phyloP scores from a whole-genome alignment of 2,888 invertebrate genomes.

The Caradrina kadenii region DNA sequence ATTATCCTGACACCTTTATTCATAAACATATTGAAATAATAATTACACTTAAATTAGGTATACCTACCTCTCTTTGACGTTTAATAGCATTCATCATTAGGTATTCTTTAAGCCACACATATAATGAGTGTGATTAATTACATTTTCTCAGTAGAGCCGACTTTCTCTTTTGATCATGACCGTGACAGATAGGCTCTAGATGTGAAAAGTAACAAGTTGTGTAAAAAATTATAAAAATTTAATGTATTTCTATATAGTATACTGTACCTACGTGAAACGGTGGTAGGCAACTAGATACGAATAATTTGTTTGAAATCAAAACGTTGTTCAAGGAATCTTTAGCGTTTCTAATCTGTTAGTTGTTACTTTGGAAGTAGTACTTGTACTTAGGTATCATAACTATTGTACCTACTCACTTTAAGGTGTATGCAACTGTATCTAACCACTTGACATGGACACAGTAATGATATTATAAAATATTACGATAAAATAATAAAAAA shows the following conservation, averaged over 20 bases:
- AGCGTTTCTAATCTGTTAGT: slow-evolving; percentile 42
- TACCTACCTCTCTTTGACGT: neutral
- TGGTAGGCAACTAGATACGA: slow-evolving; percentile 9
- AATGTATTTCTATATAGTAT: neutral
- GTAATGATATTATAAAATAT: neutral
- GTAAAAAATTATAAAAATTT: no score
- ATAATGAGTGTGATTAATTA: slow-evolving; percentile 24
- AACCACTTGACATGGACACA: slow-evolving; percentile 6
- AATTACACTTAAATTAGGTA: neutral
- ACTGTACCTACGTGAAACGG: slow-evolving; percentile 5
- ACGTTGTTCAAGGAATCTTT: slow-evolving; percentile 53
- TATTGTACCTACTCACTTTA: neutral
- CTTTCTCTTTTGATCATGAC: slow-evolving; percentile 26
- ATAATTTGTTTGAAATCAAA: slow-evolving; percentile 47
- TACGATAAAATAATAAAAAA: neutral
- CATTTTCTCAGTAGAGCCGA: slow-evolving; percentile 3
- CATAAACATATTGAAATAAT: neutral
- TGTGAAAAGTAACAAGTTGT: neutral
- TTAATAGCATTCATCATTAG: slow-evolving; percentile 22
- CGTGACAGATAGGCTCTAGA: neutral
- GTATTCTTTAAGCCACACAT: neutral
- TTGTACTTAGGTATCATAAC: slow-evolving; percentile 8
- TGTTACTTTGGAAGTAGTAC: neutral
- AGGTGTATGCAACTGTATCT: neutral
- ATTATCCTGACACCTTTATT: slow-evolving; percentile 3